Base-by-base conservation (phyloP, 1,140 invertebrate species). In the Listronotus bonariensis region DNA sequence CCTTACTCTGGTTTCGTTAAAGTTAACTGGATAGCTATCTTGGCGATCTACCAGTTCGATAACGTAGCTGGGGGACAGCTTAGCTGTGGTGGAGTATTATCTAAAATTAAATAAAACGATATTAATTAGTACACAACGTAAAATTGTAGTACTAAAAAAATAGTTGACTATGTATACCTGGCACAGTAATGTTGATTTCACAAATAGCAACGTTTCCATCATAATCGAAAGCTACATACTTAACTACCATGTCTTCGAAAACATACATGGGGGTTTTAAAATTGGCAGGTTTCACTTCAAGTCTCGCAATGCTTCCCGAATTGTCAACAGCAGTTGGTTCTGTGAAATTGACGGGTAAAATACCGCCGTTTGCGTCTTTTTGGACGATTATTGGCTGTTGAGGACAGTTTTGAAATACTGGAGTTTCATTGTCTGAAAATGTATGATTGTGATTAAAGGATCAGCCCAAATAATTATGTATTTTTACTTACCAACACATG, bases 121-220 rank as follows among this genome's bases (percentile, higher is more conserved):
- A n/a, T n/a, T n/a, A n/a, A n/a, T n/a, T n/a, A n/a, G n/a, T n/a
- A n/a, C n/a, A n/a, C n/a, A n/a, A n/a, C n/a, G n/a, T n/a, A n/a
- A n/a, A n/a, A n/a, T n/a, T n/a, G n/a, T n/a, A n/a, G n/a, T n/a
- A n/a, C n/a, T n/a, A n/a, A n/a, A n/a, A n/a, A n/a, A n/a, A n/a
- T n/a, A n/a, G n/a, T n/a, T n/a, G n/a, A n/a, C n/a, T 60, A 11
- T 58, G 68, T 76, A 3, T 79, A 86, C 85, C 87, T 34, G 92
- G 92, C 4, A 96, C 92, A 6, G 93, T 96, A 15, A 97, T 95
- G 73, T 96, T 96, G 5, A 98, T 93, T 83, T 95, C 91, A 76
- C 96, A 98, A 77, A 97, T 96, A 20, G 95, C 96, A 18, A 96
- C 93, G 76, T 98, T 98, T 68, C 96, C 96, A 78, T 98, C 95